Conservation (phyloP, 2,113 vertebrate genomes). For the Proteles cristata region DNA sequence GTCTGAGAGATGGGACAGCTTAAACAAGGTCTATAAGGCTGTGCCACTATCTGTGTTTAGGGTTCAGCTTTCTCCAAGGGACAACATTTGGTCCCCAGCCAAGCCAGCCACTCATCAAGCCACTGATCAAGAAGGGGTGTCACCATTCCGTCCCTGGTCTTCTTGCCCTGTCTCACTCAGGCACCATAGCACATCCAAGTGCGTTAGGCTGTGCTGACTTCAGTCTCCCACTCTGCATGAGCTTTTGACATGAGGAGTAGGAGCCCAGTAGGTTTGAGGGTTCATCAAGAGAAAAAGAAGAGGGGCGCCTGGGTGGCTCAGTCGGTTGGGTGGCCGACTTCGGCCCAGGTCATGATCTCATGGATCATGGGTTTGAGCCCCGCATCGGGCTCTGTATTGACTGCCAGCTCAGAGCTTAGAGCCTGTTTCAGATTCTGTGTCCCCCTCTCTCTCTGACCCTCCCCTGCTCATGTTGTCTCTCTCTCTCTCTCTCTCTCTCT, state of each 20-base stretch:
- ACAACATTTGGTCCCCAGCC: not conserved
- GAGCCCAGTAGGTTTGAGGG: slow-evolving; percentile 69
- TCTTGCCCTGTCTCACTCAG: not conserved
- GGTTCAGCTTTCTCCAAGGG: not conserved
- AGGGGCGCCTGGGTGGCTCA: not conserved
- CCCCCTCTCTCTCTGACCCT: no score
- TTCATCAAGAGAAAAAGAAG: slow-evolving; percentile 74
- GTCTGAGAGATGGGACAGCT: not conserved
- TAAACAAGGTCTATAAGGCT: not conserved
- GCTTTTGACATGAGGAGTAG: slow-evolving; percentile 64
- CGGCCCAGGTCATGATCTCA: no score
- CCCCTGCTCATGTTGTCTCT: no score
- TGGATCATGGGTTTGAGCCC: no score
- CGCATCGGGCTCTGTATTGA: no score
- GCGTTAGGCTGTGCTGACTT: slow-evolving; percentile 38
- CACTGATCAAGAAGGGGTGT: not conserved
- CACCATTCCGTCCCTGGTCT: not conserved
- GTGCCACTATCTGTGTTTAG: not conserved
- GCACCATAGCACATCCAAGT: not conserved
- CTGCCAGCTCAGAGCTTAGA: no score
- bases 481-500: no score
- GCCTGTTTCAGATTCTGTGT: no score
- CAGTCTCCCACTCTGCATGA: not conserved
- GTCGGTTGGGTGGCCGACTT: no score
- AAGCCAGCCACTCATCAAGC: not conserved